A percentile compares a stretch with the other conserved stretches of the same genome.
Conservation (phyloP, 1,140 invertebrate genomes). For the Drosophila willistoni region DNA sequence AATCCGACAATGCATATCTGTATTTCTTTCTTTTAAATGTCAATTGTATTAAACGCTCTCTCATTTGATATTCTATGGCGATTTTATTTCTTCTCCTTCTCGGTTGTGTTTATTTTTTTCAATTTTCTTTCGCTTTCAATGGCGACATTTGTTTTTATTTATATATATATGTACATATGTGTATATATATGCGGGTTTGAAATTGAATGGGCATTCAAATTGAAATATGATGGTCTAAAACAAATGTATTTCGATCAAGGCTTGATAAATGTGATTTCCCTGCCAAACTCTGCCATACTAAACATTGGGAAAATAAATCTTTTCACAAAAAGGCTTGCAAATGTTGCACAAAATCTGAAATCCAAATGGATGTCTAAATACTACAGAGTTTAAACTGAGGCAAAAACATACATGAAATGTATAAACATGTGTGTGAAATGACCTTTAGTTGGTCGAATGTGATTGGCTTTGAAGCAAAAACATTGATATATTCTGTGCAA, state of each 20-base stretch:
- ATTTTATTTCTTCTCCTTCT: not conserved
- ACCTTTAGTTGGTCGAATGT: no score
- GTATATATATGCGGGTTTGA: not conserved
- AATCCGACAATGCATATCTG: constrained; percentile 6
- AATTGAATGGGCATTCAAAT: constrained; percentile 59
- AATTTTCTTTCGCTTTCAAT: constrained; percentile 30
- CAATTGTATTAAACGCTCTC: constrained; percentile 57
- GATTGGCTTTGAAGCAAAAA: no score
- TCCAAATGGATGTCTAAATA: not conserved
- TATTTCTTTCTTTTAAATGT: constrained; percentile 52
- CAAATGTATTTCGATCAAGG: constrained; percentile 14
- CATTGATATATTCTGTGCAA: no score
- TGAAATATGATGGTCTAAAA: constrained; percentile 48
- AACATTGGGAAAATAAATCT: constrained; percentile 41
- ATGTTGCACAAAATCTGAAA: constrained; percentile 5
- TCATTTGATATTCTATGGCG: constrained; percentile 70
- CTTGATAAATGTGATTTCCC: constrained; percentile 47
- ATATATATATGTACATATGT: not conserved
- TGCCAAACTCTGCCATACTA: constrained; percentile 24
- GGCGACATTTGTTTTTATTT: constrained; percentile 47
- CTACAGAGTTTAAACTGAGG: no score
- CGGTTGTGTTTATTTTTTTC: not conserved
- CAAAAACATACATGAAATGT: no score
- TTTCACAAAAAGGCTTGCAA: not conserved
- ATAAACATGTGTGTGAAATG: no score